Evolutionary conservation across 53 echinoderm and acorn worm species (phyloP), one percentile per base, ranked within the genome.

Genomic region (Actinopyga echinites): DNA sequence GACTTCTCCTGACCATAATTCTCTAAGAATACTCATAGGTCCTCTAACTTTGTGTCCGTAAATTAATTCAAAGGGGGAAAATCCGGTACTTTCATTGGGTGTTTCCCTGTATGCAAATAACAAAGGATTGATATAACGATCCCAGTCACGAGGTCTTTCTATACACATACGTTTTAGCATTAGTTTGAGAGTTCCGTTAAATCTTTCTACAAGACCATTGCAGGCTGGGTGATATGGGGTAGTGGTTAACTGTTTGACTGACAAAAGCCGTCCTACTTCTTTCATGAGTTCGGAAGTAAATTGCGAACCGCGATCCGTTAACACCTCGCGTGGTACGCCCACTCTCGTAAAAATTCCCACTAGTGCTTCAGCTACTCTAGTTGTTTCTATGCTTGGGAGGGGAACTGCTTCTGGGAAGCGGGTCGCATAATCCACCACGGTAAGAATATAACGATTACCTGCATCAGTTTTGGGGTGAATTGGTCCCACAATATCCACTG

Each of bases 401-500:
- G 90, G 82, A 36, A 81, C 29, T 23, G 82, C 82, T 56, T 81
- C 82, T 12, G 82, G 82, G 30, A 64, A 82, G 6, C 82, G 82
- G 8, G 87, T 83, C 28, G 84, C 89, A 64, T 84, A 89, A 59
- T 84, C 89, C 32, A 87, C 58, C 15, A 87, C 23, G 11, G 82
- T 82, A 19, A 87, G 71, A 25, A 83, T 87, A 57, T 87, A 88
- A 8, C 90, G 69, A 64, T 84, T 84, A 5, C 78, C 34, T 13
- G 79, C 21, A 8, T 83, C 79, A 13, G 89, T 75, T 21, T 67
- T 25, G 1, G 90, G 90, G 33, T 86, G 75, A 22, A 88, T 84
- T 24, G 89, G 89, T 8, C 84, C 89, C 3, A 88, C 89, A 30
- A 84, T 74, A 77, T 88, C 89, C 11, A 88, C 45, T 17, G 75